Percentiles rank a stretch among this genome's conserved stretches.
Evolutionary conservation across 2,113 vertebrate genomes (phyloP).

Genomic region (Cervus canadensis): DNA sequence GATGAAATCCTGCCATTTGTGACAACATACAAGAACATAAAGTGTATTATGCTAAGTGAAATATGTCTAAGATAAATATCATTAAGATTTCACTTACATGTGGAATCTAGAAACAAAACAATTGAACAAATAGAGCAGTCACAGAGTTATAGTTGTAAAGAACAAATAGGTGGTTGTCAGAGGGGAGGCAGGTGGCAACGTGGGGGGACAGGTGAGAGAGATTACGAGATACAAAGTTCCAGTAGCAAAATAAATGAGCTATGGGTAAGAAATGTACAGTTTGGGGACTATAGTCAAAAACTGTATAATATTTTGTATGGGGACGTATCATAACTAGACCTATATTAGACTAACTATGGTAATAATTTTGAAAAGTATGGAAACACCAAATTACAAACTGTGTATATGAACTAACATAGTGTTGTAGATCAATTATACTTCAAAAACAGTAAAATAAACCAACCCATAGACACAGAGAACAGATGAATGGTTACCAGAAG

Average conservation of each 20-base stretch:
- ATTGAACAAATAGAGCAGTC: background rate
- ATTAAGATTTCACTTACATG: background rate
- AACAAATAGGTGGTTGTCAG: background rate
- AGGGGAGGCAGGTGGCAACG: background rate
- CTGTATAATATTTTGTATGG: background rate
- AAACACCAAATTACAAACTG: background rate
- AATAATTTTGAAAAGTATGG: background rate
- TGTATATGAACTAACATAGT: background rate
- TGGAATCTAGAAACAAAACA: background rate
- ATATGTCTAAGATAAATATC: background rate
- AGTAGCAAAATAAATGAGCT: background rate
- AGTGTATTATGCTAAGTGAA: background rate
- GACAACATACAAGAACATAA: background rate
- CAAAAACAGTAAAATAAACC: background rate
- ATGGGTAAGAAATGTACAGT: background rate
- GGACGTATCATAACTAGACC: background rate
- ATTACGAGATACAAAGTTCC: background rate
- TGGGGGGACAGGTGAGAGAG: background rate
- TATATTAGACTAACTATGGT: background rate
- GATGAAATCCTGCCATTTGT: background rate
- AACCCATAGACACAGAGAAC: background rate
- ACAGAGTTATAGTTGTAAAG: background rate
- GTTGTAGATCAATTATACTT: background rate
- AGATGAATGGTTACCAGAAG: background rate
- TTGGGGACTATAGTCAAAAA: background rate